phyloP scores from a whole-genome alignment of 2,113 vertebrate genomes.

The Petrocephalus microphthalmus region DNA sequence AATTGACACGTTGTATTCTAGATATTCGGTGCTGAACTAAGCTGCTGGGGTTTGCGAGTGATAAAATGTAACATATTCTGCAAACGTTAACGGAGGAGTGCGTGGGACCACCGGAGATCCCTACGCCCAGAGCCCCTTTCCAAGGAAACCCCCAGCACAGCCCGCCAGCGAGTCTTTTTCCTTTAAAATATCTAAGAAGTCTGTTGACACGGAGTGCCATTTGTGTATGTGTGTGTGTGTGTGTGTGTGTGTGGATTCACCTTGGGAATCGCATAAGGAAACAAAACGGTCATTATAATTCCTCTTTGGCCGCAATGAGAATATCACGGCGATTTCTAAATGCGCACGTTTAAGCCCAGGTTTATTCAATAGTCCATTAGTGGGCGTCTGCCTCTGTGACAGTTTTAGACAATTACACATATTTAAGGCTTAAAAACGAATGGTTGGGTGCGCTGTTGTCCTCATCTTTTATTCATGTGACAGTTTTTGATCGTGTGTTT shows the following conservation, averaged over 20 bases:
- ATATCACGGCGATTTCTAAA: neutral
- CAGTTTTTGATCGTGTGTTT: neutral
- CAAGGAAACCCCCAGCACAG: neutral
- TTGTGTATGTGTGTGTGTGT: too few species aligned
- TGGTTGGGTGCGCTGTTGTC: neutral
- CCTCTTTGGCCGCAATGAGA: neutral
- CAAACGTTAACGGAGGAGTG: neutral
- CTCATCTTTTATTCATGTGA: conserved; percentile 17
- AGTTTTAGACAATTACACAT: conserved; percentile 1
- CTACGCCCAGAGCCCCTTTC: neutral
- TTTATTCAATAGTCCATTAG: neutral
- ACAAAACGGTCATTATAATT: conserved; percentile 4
- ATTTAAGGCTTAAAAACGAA: conserved; percentile 14
- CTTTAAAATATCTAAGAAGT: neutral
- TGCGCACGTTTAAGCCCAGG: neutral
- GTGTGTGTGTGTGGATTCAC: neutral
- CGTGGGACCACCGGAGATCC: neutral
- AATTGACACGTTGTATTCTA: neutral
- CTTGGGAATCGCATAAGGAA: neutral
- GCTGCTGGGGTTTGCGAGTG: neutral
- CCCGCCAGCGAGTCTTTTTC: neutral
- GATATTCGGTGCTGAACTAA: neutral
- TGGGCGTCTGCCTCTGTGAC: neutral
- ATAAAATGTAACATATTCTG: neutral
- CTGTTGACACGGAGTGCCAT: conserved; percentile 11